These are phyloP conservation scores for Gadus macrocephalus DNA, from an alignment of 2,113 vertebrate species.

Conservation along the genomic window DNA sequence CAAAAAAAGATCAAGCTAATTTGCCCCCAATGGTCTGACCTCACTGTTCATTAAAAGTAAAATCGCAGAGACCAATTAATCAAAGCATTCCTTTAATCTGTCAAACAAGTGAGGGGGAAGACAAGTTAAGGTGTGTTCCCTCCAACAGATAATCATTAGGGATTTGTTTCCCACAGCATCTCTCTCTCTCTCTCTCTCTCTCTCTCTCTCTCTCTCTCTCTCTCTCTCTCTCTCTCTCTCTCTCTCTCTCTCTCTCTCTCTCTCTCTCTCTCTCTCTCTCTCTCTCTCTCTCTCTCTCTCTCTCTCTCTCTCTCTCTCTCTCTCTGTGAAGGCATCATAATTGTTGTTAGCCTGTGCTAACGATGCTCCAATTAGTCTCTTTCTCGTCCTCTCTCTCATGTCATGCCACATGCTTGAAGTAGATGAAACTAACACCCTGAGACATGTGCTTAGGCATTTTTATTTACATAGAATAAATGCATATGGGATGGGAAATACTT, in stretches of 20 bases:
- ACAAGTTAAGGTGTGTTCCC: constrained; percentile 38
- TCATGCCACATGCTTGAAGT: no score
- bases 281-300: background rate
- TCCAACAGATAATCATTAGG: constrained; percentile 46
- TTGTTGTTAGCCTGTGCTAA: background rate
- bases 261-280: background rate
- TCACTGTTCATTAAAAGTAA: constrained; percentile 71
- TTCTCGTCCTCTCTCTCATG: background rate
- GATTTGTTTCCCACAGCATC: constrained; percentile 24
- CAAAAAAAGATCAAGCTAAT: constrained; percentile 68
- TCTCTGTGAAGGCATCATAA: background rate
- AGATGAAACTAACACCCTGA: background rate
- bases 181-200: constrained; percentile 6
- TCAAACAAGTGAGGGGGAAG: constrained; percentile 41
- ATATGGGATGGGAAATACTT: no score
- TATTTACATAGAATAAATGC: no score
- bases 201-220: background rate
- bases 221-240: background rate
- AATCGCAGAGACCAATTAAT: constrained; percentile 74
- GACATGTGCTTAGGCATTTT: no score
- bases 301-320: background rate
- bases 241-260: background rate
- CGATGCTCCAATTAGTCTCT: background rate
- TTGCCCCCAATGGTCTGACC: constrained; percentile 64
- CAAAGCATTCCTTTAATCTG: constrained; percentile 65